Evolutionary conservation across 2,888 invertebrate genomes (phyloP).

Genomic region (Drosophila paranaensis): DNA sequence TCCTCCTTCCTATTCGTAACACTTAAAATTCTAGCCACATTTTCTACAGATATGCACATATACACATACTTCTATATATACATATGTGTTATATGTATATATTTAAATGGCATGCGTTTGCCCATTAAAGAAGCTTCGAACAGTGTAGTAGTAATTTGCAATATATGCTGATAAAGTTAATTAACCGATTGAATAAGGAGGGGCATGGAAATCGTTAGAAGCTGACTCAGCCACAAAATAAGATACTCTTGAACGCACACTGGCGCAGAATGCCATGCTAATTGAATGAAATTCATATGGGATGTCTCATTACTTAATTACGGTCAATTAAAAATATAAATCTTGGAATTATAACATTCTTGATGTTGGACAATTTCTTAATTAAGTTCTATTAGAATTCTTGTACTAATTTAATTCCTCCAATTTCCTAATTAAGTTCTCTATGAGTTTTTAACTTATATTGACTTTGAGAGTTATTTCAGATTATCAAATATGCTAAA

Average conservation of each 20-base stretch:
- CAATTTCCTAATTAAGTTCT: background rate
- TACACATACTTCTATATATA: no score
- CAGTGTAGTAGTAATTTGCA: slow-evolving; percentile 33
- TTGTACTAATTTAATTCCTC: background rate
- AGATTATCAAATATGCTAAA: background rate
- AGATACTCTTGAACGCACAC: slow-evolving; percentile 52
- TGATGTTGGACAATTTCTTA: background rate
- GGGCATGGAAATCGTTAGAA: slow-evolving; percentile 69
- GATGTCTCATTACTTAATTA: slow-evolving; percentile 22
- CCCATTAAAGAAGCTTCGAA: slow-evolving; percentile 43
- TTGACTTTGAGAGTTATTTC: background rate
- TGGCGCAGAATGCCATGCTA: slow-evolving; percentile 33
- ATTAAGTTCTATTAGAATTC: background rate
- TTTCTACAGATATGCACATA: background rate
- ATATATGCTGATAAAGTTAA: slow-evolving; percentile 75
- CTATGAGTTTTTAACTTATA: background rate
- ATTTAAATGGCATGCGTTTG: slow-evolving; percentile 47
- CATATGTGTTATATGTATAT: background rate
- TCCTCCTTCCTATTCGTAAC: slow-evolving; percentile 17
- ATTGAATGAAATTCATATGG: slow-evolving; percentile 19
- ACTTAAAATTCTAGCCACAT: slow-evolving; percentile 69
- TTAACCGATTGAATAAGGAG: slow-evolving; percentile 60
- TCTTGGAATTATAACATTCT: background rate
- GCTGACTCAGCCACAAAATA: slow-evolving; percentile 67
- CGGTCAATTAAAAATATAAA: slow-evolving; percentile 17